phyloP scores from a whole-genome alignment of 2,113 vertebrate species.

The Symphodus melops region DNA sequence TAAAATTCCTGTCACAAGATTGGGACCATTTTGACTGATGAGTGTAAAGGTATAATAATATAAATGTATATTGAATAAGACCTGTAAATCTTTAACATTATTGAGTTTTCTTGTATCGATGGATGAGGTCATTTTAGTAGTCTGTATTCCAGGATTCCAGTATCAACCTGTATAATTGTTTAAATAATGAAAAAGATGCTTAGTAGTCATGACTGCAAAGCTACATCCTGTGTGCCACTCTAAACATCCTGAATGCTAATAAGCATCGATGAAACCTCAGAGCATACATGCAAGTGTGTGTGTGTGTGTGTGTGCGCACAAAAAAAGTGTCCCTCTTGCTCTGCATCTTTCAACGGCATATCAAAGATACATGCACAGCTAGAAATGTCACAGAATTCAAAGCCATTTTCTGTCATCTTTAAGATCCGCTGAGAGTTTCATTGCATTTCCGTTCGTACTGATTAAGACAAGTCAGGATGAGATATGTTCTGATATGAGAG shows the following conservation, averaged over 20 bases:
- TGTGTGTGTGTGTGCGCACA: conserved; percentile 6
- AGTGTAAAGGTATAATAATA: too few species aligned
- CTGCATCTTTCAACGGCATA: conserved; percentile 24
- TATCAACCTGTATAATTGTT: too few species aligned
- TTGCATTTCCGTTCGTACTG: conserved; percentile 1
- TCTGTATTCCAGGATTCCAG: too few species aligned
- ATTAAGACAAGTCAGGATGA: neutral
- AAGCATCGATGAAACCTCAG: neutral
- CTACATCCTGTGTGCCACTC: neutral
- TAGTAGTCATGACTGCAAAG: neutral
- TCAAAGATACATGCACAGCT: conserved; percentile 36
- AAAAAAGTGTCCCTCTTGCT: neutral
- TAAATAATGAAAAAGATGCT: too few species aligned
- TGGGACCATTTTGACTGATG: too few species aligned
- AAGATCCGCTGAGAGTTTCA: neutral
- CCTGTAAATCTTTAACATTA: too few species aligned
- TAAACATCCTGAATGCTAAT: conserved; percentile 28
- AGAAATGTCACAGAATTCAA: conserved; percentile 35
- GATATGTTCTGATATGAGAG: neutral
- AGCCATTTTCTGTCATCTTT: conserved; percentile 7
- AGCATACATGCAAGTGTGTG: too few species aligned
- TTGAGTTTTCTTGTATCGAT: too few species aligned
- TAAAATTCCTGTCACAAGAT: too few species aligned
- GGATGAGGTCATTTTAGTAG: too few species aligned
- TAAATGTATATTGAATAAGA: too few species aligned